Percentiles rank a stretch among this genome's conserved stretches.
Conservation (phyloP, 2,797 vertebrate genomes). For the Sebastes matsubarae region DNA sequence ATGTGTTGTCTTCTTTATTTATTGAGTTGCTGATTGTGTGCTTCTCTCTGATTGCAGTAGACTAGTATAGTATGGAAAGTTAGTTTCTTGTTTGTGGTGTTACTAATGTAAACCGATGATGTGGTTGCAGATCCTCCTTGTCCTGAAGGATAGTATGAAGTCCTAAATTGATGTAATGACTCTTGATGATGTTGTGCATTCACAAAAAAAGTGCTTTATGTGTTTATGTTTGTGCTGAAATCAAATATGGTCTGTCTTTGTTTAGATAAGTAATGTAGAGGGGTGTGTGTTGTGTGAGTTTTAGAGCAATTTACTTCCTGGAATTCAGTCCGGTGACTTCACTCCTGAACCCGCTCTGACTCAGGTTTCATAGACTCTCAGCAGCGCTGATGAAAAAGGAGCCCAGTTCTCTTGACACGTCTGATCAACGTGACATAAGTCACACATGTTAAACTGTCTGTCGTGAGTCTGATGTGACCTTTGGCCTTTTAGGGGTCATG, state of each 20-base stretch:
- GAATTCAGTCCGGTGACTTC: slow-evolving; percentile 20
- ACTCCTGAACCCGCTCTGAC: background rate
- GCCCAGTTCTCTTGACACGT: slow-evolving; percentile 6
- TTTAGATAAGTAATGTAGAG: background rate
- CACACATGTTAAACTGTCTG: slow-evolving; percentile 48
- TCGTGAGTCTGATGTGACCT: slow-evolving; percentile 37
- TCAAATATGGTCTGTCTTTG: background rate
- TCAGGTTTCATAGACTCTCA: slow-evolving; percentile 41
- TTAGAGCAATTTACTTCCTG: background rate
- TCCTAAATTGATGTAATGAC: background rate
- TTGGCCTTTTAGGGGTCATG: slow-evolving; percentile 35
- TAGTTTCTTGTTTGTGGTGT: background rate
- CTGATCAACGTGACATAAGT: slow-evolving; percentile 34
- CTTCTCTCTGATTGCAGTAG: background rate
- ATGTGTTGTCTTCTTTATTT: background rate
- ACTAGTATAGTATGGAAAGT: background rate
- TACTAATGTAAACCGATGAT: background rate
- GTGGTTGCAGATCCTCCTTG: background rate
- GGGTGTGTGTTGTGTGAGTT: background rate
- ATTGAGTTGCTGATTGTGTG: background rate
- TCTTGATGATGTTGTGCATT: background rate
- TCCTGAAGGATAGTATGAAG: background rate
- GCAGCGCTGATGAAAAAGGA: background rate
- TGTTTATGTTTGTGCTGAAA: slow-evolving; percentile 9
- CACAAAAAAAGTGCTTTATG: background rate